Conservation (phyloP, 2,888 invertebrate genomes). For the Digitonthophagus gazella region DNA sequence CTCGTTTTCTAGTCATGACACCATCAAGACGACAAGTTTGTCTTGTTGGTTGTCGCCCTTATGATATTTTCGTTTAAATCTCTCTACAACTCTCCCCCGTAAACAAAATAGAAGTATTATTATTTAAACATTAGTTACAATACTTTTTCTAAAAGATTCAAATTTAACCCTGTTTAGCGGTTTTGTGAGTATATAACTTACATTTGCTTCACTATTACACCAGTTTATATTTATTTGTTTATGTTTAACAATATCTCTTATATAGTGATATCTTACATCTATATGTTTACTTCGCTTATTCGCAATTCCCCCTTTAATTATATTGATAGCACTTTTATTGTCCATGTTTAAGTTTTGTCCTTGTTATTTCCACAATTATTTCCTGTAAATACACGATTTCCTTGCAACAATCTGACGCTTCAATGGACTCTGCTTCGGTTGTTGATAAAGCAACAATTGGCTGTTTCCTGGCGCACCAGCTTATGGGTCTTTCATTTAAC, state of each 20-base stretch:
- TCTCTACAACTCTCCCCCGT: neutral
- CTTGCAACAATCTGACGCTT: constrained; percentile 2
- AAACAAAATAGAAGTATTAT: neutral
- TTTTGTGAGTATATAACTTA: neutral
- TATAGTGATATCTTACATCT: constrained; percentile 8
- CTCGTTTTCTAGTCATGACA: too few relatives aligned
- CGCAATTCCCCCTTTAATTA: constrained; percentile 9
- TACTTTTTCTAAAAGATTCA: neutral
- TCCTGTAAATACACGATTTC: constrained; percentile 6
- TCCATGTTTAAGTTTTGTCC: neutral
- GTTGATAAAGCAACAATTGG: constrained; percentile 13
- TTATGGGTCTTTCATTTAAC: neutral
- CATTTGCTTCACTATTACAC: neutral
- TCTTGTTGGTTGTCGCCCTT: too few relatives aligned
- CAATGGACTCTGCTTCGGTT: constrained; percentile 13
- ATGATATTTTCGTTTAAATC: too few relatives aligned
- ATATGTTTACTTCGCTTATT: constrained; percentile 14
- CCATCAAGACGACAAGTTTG: too few relatives aligned
- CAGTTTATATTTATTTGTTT: neutral
- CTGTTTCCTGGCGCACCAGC: constrained; percentile 1
- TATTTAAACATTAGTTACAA: neutral
- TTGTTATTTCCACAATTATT: constrained; percentile 1
- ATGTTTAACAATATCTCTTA: neutral
- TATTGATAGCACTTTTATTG: constrained; percentile 12
- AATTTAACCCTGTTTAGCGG: constrained; percentile 1